Evolutionary conservation across 1,140 invertebrate genomes (phyloP), one percentile per base, ranked within the genome.

Genomic region (Caerostris extrusa): DNA sequence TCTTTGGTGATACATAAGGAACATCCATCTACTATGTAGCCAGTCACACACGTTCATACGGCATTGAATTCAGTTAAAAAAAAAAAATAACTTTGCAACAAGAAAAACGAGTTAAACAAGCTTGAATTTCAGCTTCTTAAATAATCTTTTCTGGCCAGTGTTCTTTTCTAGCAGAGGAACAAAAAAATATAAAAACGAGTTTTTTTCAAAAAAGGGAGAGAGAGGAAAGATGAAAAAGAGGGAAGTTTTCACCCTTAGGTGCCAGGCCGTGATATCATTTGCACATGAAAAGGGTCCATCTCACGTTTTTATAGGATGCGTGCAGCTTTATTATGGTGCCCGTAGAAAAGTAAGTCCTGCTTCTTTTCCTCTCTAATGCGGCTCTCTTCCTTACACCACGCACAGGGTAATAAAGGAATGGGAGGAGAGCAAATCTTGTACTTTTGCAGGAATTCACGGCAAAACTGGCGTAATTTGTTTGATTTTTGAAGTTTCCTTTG

Each of bases 251-350:
- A 81, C 89, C 53, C 55, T 19, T 34, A 81, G 89, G 71, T 90
- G 71, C 53, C 7, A 60, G 69, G 17, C 57, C 89, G 89, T 90
- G 89, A 90, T 90, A 90, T 90, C 89, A 90, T 90, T 90, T 90
- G 89, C 89, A 90, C 89, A 90, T 90, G 89, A 90, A 90, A 90
- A 81, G 89, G 69, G 34, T 12, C 61, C 53, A 50, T 81, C 55
- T 69, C 89, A 53, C 89, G 69, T 90, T 90, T 90, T 90, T 90
- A 90, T 81, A 81, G 89, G 57, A 60, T 81, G 53, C 71, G 89
- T 81, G 67, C 69, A 7, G 89, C 53, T 90, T 90, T 90, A 90
- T 90, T 90, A 90, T 50, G n/a, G 57, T 67, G 50, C 53, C 61
- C 87, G 87, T 53, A 53, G 85, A 50, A 77, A 64, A 60, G 34